Evolutionary conservation across 2,797 vertebrate genomes (phyloP), one percentile per base, ranked within the genome.

Genomic region (Dromococcyx pavoninus): DNA sequence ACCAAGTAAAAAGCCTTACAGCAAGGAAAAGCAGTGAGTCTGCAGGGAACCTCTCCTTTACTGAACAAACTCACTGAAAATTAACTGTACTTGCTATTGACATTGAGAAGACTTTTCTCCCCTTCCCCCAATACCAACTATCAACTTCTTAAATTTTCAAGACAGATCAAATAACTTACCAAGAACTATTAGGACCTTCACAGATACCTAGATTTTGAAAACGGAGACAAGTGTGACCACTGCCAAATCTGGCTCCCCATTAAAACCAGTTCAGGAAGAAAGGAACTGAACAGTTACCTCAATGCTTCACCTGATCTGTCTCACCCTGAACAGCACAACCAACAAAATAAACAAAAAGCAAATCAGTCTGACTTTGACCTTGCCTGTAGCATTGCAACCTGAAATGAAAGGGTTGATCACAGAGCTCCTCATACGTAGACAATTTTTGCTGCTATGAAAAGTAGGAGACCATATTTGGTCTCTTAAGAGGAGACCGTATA

Each of bases 71-170:
- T 82, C 51, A 15, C 30, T 67, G 32, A 62, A 79, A 89, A 82
- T 56, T 70, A 70, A 27, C 39, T 82, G 48, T 13, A 53, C 17
- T 56, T 44, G 17, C 44, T 53, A 6, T 5, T 0, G 0, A 54
- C n/a, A 35, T 28, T 0, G 10, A 56, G 33, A 72, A 10, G 43
- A 21, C 9, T 8, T 44, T 76, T n/a, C 11, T 2, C 32, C 7
- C 16, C 10, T 33, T 30, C 25, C 62, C 56, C 13, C 64, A 78
- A 5, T 14, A 48, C 27, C 56, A 77, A 13, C 22, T 11, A 74
- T 9, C 6, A 35, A 22, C 7, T 28, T 64, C 0, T 13, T 25
- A 65, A 28, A 15, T 25, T 74, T 77, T 44, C 58, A 28, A 62
- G 19, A 35, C 25, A 67, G 32, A 56, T n/a, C 25, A 71, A 67